Conservation (phyloP, 2,113 vertebrate species). For the Menura novaehollandiae region DNA sequence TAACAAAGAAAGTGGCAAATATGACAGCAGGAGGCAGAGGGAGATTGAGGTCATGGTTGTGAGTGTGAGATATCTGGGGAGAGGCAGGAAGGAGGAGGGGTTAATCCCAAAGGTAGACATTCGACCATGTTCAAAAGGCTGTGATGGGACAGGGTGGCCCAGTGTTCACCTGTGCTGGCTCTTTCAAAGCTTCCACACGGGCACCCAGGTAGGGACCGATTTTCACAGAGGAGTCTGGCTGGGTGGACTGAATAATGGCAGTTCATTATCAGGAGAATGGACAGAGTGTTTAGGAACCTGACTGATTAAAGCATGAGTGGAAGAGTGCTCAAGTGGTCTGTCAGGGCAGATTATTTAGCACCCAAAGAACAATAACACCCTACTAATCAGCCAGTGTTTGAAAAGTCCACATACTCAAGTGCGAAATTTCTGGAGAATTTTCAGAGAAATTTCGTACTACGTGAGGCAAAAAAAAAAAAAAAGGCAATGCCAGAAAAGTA, state of each 20-base stretch:
- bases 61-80: background rate
- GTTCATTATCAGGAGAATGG: background rate
- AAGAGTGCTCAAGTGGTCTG: background rate
- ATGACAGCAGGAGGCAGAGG: background rate
- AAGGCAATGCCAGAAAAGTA: background rate
- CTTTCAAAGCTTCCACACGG: background rate
- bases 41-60: background rate
- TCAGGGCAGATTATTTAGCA: background rate
- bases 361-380: background rate
- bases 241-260: background rate
- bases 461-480: background rate
- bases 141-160: background rate
- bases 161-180: background rate
- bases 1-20: background rate
- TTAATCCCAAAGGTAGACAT: background rate
- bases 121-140: background rate
- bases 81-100: fast-evolving
- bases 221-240: background rate
- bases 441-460: background rate
- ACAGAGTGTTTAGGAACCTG: background rate
- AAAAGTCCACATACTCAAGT: background rate
- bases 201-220: background rate
- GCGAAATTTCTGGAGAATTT: background rate
- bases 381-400: background rate
- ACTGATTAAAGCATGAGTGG: background rate